These are phyloP conservation scores for Tribolium madens DNA, from an alignment of 1,140 invertebrate genomes.

Conservation along the genomic window DNA sequence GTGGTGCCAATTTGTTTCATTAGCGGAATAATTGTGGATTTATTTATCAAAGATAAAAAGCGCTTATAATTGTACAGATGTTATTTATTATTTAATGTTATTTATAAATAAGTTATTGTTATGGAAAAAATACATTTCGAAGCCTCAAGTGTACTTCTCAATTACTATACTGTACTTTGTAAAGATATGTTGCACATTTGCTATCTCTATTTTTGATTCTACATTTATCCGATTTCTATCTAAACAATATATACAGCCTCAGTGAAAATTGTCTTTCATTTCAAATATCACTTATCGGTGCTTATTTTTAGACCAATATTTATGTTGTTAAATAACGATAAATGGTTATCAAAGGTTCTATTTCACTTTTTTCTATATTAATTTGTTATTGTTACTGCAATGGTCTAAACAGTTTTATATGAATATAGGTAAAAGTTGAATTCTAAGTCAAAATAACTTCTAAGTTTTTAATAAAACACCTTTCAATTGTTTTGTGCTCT, in stretches of 20 bases:
- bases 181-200: conserved; percentile 47
- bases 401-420: no score
- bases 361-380: no score
- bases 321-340: no score
- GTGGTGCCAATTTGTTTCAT: background rate
- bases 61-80: conserved; percentile 1
- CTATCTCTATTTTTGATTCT: conserved; percentile 46
- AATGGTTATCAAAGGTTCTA: no score
- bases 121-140: conserved; percentile 17
- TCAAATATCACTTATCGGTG: background rate
- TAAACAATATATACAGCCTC: conserved; percentile 31
- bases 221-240: conserved; percentile 36
- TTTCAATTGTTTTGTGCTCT: no score
- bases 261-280: background rate
- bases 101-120: conserved; percentile 26
- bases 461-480: no score
- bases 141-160: conserved; percentile 35
- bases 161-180: conserved; percentile 42
- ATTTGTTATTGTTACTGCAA: no score
- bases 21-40: background rate
- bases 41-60: conserved; percentile 14
- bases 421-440: no score
- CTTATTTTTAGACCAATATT: no score
- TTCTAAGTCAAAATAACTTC: no score
- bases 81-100: conserved; percentile 24